Percentiles rank a stretch among this genome's conserved stretches.
Conservation (phyloP, 2,113 vertebrate genomes). For the Camelus dromedarius region DNA sequence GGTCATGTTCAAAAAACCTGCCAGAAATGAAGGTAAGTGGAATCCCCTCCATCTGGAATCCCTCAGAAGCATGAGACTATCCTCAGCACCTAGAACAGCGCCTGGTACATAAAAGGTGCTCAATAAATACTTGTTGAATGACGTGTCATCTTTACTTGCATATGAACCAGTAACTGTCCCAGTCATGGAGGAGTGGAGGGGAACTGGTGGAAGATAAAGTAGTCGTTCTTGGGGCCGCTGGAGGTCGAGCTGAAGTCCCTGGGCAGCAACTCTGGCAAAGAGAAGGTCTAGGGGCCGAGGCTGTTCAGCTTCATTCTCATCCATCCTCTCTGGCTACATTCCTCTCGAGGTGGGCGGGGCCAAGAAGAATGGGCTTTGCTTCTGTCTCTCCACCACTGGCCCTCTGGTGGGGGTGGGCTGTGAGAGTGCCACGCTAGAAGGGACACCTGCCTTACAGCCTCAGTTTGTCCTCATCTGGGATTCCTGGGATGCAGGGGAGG, state of each 20-base stretch:
- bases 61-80: background rate
- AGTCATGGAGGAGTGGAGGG: background rate
- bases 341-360: background rate
- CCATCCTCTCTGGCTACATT: slow-evolving; percentile 6
- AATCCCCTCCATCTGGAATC: background rate
- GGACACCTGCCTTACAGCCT: background rate
- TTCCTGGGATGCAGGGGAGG: background rate
- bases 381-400: background rate
- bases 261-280: background rate
- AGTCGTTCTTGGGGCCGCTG: background rate
- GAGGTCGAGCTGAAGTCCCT: background rate
- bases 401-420: background rate
- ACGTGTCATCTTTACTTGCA: slow-evolving; percentile 59
- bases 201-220: background rate
- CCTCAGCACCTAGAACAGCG: slow-evolving; percentile 67
- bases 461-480: background rate
- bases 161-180: slow-evolving; percentile 27
- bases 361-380: background rate
- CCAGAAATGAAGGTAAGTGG: background rate
- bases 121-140: background rate
- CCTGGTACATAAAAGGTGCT: slow-evolving; percentile 49
- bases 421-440: background rate
- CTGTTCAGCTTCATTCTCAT: background rate
- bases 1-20: background rate
- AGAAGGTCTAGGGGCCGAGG: background rate